These are phyloP conservation scores for Homarus americanus DNA, from an alignment of 1,140 invertebrate species.

Conservation along the genomic window DNA sequence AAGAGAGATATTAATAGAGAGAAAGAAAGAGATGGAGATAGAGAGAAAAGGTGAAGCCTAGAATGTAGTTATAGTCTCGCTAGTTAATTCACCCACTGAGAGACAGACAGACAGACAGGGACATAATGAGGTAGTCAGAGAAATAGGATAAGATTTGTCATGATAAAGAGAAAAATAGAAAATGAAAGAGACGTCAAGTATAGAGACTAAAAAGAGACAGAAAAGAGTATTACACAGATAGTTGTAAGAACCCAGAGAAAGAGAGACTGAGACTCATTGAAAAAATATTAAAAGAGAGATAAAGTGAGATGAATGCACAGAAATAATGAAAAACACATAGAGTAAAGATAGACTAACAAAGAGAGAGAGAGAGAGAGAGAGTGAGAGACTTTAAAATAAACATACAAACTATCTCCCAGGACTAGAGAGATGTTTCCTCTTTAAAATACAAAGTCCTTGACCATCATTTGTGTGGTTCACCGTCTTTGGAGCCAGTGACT, in stretches of 20 bases:
- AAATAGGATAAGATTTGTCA: background rate
- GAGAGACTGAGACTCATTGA: background rate
- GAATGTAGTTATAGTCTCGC: no score
- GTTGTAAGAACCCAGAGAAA: background rate
- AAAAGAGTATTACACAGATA: background rate
- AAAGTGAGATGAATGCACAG: background rate
- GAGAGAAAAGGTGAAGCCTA: no score
- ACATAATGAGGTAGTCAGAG: background rate
- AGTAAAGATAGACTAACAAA: constrained; percentile 5
- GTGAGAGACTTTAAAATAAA: background rate
- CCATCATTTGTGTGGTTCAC: no score
- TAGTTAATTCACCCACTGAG: no score
- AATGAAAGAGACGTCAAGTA: background rate
- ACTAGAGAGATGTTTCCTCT: no score
- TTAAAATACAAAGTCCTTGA: no score
- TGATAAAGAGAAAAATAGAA: background rate
- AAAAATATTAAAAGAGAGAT: background rate
- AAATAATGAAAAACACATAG: constrained; percentile 7
- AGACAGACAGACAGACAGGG: background rate
- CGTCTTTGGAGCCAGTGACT: background rate
- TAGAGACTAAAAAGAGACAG: background rate
- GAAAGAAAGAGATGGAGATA: no score
- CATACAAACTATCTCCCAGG: background rate
- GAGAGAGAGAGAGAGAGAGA: background rate
- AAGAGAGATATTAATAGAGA: no score